Evolutionary conservation across 2,113 vertebrate genomes (phyloP), one percentile per base, ranked within the genome.

Genomic region (Atherinomorus stipes): DNA sequence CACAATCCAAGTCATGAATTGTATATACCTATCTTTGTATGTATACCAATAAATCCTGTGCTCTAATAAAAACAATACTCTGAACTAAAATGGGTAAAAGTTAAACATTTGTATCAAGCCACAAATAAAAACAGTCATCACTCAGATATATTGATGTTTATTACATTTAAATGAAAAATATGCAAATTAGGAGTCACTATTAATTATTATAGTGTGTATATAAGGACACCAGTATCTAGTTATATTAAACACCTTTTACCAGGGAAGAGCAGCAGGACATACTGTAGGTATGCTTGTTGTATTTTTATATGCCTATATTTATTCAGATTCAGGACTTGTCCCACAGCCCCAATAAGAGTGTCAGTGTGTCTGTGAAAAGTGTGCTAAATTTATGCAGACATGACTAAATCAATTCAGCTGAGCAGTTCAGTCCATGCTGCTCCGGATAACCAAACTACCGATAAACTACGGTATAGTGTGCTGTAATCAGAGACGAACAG

Each of bases 11-110:
- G 75, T 88, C 83, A 83, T 91, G 83, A 90, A 83, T 63, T 90
- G 90, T 92, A 93, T 89, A 92, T 91, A 91, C 80, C 74, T 90
- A 89, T 87, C 83, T 92, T 89, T 92, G 90, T 93, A 89, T 93
- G 88, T 93, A 90, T 92, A 93, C 90, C 83, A 91, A 83, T 91
- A 89, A 88, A 91, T 76, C 74, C 80, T 90, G 89, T 90, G 90
- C 88, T 90, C 89, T 84, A 92, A 90, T 91, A 90, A 91, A 34
- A 92, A 88, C 77, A 89, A 87, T 86, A 89, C 85, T 92, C 83
- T 90, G 83, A 89, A 84, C 76, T 89, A 74, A 88, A 90, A 80
- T 88, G 85, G 86, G 84, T 88, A 90, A 91, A 90, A 92, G 76
- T 78, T 79, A 88, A 91, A 91, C 62, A 89, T 92, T 93, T 93